Evolutionary conservation across 2,113 vertebrate species (phyloP), one percentile per base, ranked within the genome.

Genomic region (Acinonyx jubatus): DNA sequence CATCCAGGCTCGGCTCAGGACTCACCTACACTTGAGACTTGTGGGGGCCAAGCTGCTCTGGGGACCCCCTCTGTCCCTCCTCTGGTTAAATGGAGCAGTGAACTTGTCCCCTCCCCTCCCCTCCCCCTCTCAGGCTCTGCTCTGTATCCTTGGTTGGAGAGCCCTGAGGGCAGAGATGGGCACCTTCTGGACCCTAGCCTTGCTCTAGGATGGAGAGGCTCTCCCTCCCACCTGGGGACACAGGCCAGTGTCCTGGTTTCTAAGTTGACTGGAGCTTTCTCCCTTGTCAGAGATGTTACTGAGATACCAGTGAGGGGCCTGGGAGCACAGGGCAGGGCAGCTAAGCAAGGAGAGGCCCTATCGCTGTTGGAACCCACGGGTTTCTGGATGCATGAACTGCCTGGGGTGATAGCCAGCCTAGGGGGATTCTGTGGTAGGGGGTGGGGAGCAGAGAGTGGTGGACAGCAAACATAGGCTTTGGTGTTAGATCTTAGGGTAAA

Each of bases 1-100:
- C 31, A 8, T 19, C 8, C 25, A 19, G 83, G 41, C n/a, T 80
- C 3, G 0, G 68, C 84, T 66, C 6, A 0, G 27, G 41, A 29
- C 23, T 29, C 38, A 33, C 18, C 57, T 7, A 4, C 57, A 29
- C 16, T 36, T 45, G 57, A 38, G 57, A 11, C 19, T 68, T 15
- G 0, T 66, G 79, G 57, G 4, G 21, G 15, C 36, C 0, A 0
- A 52, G 50, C 36, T 48, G 21, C 21, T 57, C 36, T 0, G 0
- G 23, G 48, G 74, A 4, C 31, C 50, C 63, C 68, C 71, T 71
- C 50, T 36, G 36, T 81, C 38, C 21, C 50, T 69, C 63, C 23
- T 29, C 65, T 69, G 50, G 74, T 36, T 12, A 23, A 45, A 29
- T 4, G 29, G 48, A 68, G 71, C 45, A 14, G 6, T 4, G 8